Evolutionary conservation across 2,888 invertebrate species (phyloP), one percentile per base, ranked within the genome.

Genomic region (Ptilodon capucinus): DNA sequence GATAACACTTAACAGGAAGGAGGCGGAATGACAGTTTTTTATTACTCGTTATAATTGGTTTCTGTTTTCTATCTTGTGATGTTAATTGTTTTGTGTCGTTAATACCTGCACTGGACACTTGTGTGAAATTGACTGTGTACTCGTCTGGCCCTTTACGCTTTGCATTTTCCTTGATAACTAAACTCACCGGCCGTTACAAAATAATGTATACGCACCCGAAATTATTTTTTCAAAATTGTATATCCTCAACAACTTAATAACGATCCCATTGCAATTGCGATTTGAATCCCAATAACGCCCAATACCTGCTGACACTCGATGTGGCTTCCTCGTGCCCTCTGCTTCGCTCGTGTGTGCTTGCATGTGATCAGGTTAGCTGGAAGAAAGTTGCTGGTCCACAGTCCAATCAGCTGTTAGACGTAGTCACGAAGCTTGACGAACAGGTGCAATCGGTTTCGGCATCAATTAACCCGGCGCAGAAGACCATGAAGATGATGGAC

Each of bases 381-480:
- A 93, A 93, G 86, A 93, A 93, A 81, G 80, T 94, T 60, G 92
- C 93, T 43, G 93, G 93, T 61, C 92, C 90, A 44, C 91, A 92
- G 54, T 92, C 93, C 61, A 92, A 92, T 69, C 93, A 93, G 81
- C 90, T 95, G 64, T 84, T 93, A 80, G 94, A 94, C 69, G 92
- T 95, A 81, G 94, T 95, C 72, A 93, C 93, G 78, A 92, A 92
- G 81, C 86, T 92, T 88, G 92, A 93, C 81, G 93, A 92, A 92
- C 89, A 91, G 92, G 90, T 86, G 47, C 84, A 82, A 59, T 81
- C 91, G 77, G 79, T 86, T 81, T 44, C 65, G 48, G 50, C 74
- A 25, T 78, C 85, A 76, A 67, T 83, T 79, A 61, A 79, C 48
- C 71, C 84, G 81, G 70, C 79, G 68, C 80, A 79, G 71, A 91